These are phyloP conservation scores for Lamprotornis superbus DNA, from an alignment of 2,113 vertebrate species.

Conservation along the genomic window DNA sequence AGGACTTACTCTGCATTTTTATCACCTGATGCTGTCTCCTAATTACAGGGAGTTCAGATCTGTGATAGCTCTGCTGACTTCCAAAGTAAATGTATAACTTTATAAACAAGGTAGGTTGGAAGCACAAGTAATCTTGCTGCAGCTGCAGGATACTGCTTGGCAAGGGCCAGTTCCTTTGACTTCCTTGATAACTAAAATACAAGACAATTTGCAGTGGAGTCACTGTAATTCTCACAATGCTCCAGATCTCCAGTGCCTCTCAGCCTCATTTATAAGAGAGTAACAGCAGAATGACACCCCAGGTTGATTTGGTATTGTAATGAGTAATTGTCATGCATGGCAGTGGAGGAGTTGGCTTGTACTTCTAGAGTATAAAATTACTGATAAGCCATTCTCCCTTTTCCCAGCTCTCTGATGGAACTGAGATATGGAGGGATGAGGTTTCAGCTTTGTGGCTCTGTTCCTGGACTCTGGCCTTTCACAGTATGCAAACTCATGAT, in stretches of 20 bases:
- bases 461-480: neutral
- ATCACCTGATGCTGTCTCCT: slow-evolving; percentile 9
- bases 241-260: neutral
- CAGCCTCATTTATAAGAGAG: neutral
- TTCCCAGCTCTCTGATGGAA: slow-evolving; percentile 16
- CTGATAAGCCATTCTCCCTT: slow-evolving; percentile 11
- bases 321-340: neutral
- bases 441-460: slow-evolving; percentile 1
- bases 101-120: slow-evolving; percentile 8
- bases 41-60: slow-evolving; percentile 20
- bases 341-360: neutral
- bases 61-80: neutral
- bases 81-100: slow-evolving; percentile 52
- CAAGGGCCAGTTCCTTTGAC: neutral
- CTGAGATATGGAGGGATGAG: neutral
- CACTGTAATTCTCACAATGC: neutral
- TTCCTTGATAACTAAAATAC: neutral
- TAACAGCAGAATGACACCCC: neutral
- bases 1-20: neutral
- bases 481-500: neutral
- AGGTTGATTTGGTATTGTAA: neutral
- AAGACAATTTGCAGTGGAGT: neutral
- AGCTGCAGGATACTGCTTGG: slow-evolving; percentile 19
- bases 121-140: neutral
- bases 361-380: slow-evolving; percentile 26